phyloP scores from a whole-genome alignment of 2,888 invertebrate genomes.

The Zygothrica quintamaculata region DNA sequence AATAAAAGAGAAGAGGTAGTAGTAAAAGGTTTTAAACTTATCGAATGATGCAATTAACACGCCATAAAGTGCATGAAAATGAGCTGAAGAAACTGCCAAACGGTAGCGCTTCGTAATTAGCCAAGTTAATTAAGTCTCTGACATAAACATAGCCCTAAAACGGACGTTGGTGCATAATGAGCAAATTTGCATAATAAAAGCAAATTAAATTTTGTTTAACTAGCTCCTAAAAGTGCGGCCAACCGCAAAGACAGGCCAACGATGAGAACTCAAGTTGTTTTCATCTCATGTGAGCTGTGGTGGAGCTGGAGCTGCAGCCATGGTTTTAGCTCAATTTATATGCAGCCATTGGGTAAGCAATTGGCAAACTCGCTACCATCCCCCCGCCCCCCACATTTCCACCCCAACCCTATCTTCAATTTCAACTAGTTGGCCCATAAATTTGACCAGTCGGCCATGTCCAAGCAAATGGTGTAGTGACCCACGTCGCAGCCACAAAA shows the following conservation, averaged over 20 bases:
- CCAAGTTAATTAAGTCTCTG: constrained; percentile 64
- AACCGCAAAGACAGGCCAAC: constrained; percentile 25
- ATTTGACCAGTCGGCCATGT: constrained; percentile 62
- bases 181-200: constrained; percentile 71
- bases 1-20: constrained; percentile 15
- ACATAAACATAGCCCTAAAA: constrained; percentile 43
- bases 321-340: constrained; percentile 60
- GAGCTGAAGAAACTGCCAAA: constrained; percentile 44
- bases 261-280: neutral
- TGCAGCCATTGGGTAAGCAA: constrained; percentile 56
- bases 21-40: constrained; percentile 24
- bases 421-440: constrained; percentile 44
- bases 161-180: constrained; percentile 63
- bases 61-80: constrained; percentile 54
- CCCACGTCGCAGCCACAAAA: constrained; percentile 51
- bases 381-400: neutral
- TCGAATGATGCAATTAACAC: constrained; percentile 61
- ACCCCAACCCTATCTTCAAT: neutral
- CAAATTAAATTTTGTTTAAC: constrained; percentile 58
- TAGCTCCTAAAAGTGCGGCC: constrained; percentile 48
- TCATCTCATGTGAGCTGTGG: neutral
- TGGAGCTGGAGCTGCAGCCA: constrained; percentile 6
- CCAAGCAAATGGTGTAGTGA: constrained; percentile 53
- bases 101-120: constrained; percentile 72
- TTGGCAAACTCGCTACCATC: no score